Base-by-base conservation (phyloP, 2,113 vertebrate species). In the Hemibagrus wyckioides region DNA sequence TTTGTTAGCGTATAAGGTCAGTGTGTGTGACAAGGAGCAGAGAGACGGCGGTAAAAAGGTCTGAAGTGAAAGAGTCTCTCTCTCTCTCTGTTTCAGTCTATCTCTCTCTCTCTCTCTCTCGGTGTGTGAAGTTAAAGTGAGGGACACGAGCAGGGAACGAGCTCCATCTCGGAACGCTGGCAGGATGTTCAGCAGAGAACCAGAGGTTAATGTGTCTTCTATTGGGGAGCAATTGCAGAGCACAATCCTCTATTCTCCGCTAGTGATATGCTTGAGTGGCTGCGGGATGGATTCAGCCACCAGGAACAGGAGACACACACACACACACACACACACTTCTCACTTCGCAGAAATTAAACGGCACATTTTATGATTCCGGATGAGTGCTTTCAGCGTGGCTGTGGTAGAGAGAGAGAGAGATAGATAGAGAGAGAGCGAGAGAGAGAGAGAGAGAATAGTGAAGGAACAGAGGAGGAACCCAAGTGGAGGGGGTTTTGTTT, bases 211-310 rank as follows among this genome's bases (percentile, higher is more conserved):
- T 94, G 91, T 93, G 93, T 91, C 89, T 91, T 93, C 93, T 95
- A 95, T 95, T 95, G 95, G 94, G 90, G 92, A 91, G 92, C 95
- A 93, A 96, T 96, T 94, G 95, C 92, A 93, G 94, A 94, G 94
- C 86, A 93, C 92, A 92, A 92, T 94, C 90, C 90, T 93, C 94
- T 94, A 93, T 94, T 95, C 93, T 94, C 90, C 92, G 93, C 92
- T 92, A 94, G 92, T 94, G 94, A 93, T 90, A 94, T 94, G 95
- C 95, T 96, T 92, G 91, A 95, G 90, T 94, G 94, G 93, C 94
- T 90, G 92, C 92, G 92, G 94, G 90, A 92, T 94, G 92, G 91
- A 90, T 94, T 95, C 91, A 94, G 93, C 94, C 94, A 92, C 92
- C 79, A 76, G 57, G 91, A 95, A 92, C 93, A 94, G 94, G 92